phyloP scores from a whole-genome alignment of 1,140 invertebrate species.

The Palaemon carinicauda region DNA sequence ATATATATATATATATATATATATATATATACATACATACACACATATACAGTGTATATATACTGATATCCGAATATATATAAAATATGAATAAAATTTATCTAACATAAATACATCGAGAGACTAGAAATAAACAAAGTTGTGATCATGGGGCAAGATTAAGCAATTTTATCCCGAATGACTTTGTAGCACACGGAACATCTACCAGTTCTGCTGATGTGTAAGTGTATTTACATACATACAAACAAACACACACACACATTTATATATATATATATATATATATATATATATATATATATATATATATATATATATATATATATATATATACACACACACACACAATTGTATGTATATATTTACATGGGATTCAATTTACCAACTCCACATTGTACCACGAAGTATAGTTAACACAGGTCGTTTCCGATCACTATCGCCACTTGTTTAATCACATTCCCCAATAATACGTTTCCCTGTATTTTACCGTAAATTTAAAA shows the following conservation, averaged over 20 bases:
- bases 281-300: neutral
- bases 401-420: no score
- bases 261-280: neutral
- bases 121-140: no score
- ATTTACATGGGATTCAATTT: no score
- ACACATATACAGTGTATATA: neutral
- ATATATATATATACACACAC: neutral
- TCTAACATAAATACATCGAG: neutral
- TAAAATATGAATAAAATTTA: neutral
- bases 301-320: neutral
- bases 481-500: no score
- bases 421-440: no score
- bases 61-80: neutral
- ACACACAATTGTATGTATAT: neutral
- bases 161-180: no score
- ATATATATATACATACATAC: neutral
- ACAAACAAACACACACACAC: neutral
- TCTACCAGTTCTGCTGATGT: no score
- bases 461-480: no score
- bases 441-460: no score
- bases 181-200: no score
- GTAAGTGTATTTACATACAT: neutral
- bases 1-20: neutral
- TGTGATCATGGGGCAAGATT: no score
- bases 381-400: no score